Evolutionary conservation across 2,797 vertebrate genomes (phyloP).

Genomic region (Tinamus major): DNA sequence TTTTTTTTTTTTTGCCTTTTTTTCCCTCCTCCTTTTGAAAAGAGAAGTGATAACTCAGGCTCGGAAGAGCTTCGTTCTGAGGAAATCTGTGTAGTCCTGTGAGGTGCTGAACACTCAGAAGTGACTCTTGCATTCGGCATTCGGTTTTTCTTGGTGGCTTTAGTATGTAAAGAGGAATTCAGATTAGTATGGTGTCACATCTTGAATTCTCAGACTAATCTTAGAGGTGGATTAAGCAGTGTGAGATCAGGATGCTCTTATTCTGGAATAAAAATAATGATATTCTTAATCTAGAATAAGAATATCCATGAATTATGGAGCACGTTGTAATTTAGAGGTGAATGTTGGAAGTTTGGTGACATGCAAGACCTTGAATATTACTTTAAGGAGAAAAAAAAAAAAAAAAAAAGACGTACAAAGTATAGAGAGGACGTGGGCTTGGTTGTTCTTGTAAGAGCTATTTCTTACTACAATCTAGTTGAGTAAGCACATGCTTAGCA

Average conservation of each 20-base stretch:
- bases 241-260: background rate
- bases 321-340: background rate
- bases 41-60: background rate
- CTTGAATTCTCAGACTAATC: background rate
- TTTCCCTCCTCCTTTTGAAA: background rate
- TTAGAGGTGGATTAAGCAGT: background rate
- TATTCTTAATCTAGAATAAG: background rate
- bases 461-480: background rate
- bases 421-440: background rate
- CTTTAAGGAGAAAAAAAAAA: background rate
- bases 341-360: background rate
- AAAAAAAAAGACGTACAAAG: background rate
- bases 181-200: background rate
- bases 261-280: background rate
- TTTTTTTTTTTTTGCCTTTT: too few relatives aligned
- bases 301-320: background rate
- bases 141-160: background rate
- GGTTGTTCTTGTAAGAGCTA: background rate
- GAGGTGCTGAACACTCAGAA: background rate
- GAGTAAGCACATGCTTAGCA: background rate
- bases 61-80: background rate
- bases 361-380: background rate
- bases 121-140: background rate
- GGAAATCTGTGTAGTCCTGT: background rate
- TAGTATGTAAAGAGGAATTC: background rate